Evolutionary conservation across 2,113 vertebrate genomes (phyloP), one percentile per base, ranked within the genome.

Genomic region (Myrmecobius fasciatus): DNA sequence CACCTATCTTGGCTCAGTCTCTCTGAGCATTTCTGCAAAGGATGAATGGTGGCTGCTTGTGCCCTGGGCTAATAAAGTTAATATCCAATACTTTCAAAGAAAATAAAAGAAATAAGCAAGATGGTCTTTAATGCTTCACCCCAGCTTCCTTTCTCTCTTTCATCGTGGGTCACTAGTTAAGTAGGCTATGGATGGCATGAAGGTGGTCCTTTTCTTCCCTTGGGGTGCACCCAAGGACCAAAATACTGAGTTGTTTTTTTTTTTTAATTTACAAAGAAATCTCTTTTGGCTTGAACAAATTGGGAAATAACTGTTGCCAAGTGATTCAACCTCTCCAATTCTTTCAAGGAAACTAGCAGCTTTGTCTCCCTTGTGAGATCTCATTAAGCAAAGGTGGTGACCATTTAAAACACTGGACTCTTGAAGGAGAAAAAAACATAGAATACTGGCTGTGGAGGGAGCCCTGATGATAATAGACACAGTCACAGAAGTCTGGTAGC

Each of bases 41-140:
- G 46, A 43, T 52, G 20, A 67, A 52, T 92, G 51, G 5, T 92
- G 53, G n/a, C 10, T 52, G 96, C 89, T 94, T 97, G 97, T 95
- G 94, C 92, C 97, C 97, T 92, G 96, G 93, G 94, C 95, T 95
- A 97, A 95, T 97, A 92, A 97, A 96, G 67, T 83, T 97, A 96
- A 98, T 98, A 95, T 96, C 97, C 95, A 94, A 96, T 22, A 91
- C 94, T 94, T 97, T 95, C 47, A 96, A 91, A 95, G 94, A 93
- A 96, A 94, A 95, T 52, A 54, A 92, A 67, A 96, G 67, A 92
- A 96, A 93, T 94, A 96, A 49, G n/a, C 75, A 53, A 26, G 91
- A 83, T 91, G 53, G 95, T 95, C 94, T 94, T 96, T 96, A 96
- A 93, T 94, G 90, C 92, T 60, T 88, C 95, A 93, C n/a, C 92